Conservation (phyloP, 2,888 invertebrate species). For the Gastracanthus pulcherrimus region DNA sequence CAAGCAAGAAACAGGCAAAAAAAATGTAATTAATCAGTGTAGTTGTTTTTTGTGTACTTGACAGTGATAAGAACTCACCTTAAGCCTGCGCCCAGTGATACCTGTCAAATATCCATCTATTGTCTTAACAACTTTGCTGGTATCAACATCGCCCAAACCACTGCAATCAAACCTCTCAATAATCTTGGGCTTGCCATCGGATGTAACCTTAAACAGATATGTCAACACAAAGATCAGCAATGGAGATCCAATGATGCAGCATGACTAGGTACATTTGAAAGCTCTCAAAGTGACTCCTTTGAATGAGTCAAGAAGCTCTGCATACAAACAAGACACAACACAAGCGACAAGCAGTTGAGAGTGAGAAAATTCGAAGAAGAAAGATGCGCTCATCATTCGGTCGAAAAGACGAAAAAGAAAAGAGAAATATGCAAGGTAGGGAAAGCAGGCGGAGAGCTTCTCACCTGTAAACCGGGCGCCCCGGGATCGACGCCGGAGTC, state of each 20-base stretch:
- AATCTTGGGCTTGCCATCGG: slow-evolving; percentile 94
- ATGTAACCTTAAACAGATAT: slow-evolving; percentile 84
- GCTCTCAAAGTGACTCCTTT: not conserved
- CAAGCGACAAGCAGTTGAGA: not conserved
- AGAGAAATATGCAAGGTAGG: slow-evolving; percentile 27
- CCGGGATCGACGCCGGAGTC: slow-evolving; percentile 99
- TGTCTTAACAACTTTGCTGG: slow-evolving; percentile 85
- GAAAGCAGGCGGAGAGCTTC: not conserved
- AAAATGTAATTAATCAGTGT: no score
- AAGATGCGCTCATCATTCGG: no score
- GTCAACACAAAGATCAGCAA: not conserved
- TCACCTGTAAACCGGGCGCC: slow-evolving; percentile 94
- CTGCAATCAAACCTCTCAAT: slow-evolving; percentile 97
- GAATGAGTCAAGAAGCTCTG: not conserved
- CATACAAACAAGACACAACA: not conserved
- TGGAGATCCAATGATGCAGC: not conserved
- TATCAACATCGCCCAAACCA: slow-evolving; percentile 98
- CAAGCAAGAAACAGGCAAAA: no score
- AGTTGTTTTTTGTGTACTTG: slow-evolving; percentile 6
- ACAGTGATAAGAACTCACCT: slow-evolving; percentile 82
- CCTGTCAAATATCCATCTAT: slow-evolving; percentile 88
- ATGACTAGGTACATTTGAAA: slow-evolving; percentile 43
- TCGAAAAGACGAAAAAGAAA: slow-evolving; percentile 1
- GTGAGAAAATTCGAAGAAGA: not conserved
- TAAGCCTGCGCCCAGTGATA: slow-evolving; percentile 91